Percentiles rank a stretch among this genome's conserved stretches.
These are phyloP conservation scores for Tachina lurida DNA, from an alignment of 2,888 invertebrate genomes.

Conservation along the genomic window DNA sequence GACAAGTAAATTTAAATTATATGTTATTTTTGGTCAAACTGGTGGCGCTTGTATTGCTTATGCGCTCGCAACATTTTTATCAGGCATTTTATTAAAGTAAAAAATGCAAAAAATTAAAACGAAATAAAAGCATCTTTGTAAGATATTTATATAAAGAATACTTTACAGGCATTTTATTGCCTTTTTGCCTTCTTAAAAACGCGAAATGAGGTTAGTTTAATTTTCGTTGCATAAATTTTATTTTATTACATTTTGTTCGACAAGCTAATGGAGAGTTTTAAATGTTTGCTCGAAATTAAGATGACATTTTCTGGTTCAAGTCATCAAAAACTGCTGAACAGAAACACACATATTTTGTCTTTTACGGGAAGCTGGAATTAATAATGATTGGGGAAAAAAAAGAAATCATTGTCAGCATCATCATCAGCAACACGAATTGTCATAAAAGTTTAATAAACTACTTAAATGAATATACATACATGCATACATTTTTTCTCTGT, in stretches of 20 bases:
- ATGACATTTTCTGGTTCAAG: constrained; percentile 58
- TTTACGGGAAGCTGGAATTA: constrained; percentile 27
- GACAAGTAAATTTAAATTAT: too few relatives aligned
- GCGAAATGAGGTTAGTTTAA: constrained; percentile 63
- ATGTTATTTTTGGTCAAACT: too few relatives aligned
- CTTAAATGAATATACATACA: constrained; percentile 43
- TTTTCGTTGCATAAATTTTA: constrained; percentile 10
- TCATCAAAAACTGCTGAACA: constrained; percentile 51
- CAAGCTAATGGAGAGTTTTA: constrained; percentile 53
- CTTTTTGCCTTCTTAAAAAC: constrained; percentile 8
- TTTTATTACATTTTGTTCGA: constrained; percentile 7
- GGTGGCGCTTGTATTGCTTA: neutral
- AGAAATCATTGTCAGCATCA: constrained; percentile 37
- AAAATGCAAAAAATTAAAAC: constrained; percentile 29
- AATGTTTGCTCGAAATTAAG: constrained; percentile 59
- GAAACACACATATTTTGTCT: constrained; percentile 6
- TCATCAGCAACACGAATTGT: constrained; percentile 39
- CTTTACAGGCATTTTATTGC: neutral
- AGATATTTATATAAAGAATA: constrained; percentile 18
- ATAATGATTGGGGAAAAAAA: constrained; percentile 35
- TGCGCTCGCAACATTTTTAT: constrained; percentile 53
- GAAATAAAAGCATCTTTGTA: constrained; percentile 46
- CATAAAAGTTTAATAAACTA: constrained; percentile 70
- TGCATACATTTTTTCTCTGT: constrained; percentile 13
- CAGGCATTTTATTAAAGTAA: constrained; percentile 63